Conservation (phyloP, 2,113 vertebrate genomes). For the Origma solitaria region DNA sequence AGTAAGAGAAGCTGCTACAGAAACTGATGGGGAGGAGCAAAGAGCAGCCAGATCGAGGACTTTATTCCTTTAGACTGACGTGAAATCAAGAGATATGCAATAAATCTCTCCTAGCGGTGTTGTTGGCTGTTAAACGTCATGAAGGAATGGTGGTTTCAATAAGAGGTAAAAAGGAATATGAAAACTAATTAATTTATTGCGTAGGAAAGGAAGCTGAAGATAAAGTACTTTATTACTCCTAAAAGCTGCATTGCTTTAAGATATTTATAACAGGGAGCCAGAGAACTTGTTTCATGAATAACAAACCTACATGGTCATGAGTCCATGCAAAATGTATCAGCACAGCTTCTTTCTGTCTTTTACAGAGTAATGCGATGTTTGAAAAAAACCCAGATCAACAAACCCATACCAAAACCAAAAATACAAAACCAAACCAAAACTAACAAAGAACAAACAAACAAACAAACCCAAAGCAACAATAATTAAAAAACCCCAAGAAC, state of each 20-base stretch:
- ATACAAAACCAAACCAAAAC: background rate
- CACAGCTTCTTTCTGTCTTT: background rate
- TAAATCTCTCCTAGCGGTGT: background rate
- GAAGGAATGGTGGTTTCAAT: background rate
- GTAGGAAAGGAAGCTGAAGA: background rate
- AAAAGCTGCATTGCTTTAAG: background rate
- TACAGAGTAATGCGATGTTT: background rate
- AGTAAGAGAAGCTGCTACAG: background rate
- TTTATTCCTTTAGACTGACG: background rate
- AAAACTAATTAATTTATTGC: background rate
- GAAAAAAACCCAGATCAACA: background rate
- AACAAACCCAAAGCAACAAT: background rate
- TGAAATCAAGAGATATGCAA: background rate
- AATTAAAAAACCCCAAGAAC: accelerated
- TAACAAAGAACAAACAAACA: background rate
- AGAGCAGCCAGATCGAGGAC: background rate
- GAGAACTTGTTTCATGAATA: background rate
- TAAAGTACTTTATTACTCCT: background rate
- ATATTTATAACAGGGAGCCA: background rate
- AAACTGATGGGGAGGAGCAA: background rate
- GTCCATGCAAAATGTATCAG: background rate
- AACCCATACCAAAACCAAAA: background rate
- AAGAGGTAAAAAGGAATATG: background rate
- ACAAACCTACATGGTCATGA: background rate
- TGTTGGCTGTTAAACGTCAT: background rate